Percentiles rank a stretch among this genome's conserved stretches.
Conservation (phyloP, 2,797 vertebrate genomes). For the Argentina silus region DNA sequence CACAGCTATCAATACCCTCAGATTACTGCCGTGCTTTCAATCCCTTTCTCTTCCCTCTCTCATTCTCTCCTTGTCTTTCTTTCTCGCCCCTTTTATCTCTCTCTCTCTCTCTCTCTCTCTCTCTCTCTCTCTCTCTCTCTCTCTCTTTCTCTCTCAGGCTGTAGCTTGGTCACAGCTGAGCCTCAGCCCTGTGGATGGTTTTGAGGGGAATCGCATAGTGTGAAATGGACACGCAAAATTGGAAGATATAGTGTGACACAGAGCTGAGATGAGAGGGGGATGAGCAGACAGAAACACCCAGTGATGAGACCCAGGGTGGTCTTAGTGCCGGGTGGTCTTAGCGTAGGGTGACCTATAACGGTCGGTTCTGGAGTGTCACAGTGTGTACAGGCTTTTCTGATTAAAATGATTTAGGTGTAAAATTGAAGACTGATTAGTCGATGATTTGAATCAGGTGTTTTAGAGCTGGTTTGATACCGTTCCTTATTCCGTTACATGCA, state of each 20-base stretch:
- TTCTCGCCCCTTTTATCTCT: not conserved
- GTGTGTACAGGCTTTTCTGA: too few relatives aligned
- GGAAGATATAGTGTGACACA: conserved; percentile 82
- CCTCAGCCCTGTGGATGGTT: conserved; percentile 74
- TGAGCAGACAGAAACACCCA: conserved; percentile 55
- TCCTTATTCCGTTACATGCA: too few relatives aligned
- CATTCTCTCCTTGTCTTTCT: conserved; percentile 42
- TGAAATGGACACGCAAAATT: conserved; percentile 81
- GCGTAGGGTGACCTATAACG: too few relatives aligned
- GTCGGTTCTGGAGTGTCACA: too few relatives aligned
- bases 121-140: conserved; percentile 42
- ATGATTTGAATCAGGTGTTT: too few relatives aligned
- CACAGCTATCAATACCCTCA: conserved; percentile 53
- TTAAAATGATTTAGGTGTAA: too few relatives aligned
- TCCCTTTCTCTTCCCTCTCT: conserved; percentile 31
- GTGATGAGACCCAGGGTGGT: not conserved
- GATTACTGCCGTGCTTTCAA: conserved; percentile 64
- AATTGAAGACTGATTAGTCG: too few relatives aligned
- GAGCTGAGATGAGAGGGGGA: conserved; percentile 73
- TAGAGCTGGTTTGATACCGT: too few relatives aligned
- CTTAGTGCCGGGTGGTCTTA: not conserved
- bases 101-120: conserved; percentile 37
- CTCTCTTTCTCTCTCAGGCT: conserved; percentile 63
- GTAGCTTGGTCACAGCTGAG: conserved; percentile 75
- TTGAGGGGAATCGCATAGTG: conserved; percentile 79